Evolutionary conservation across 1,140 invertebrate genomes (phyloP).

Genomic region (Aphis gossypii): DNA sequence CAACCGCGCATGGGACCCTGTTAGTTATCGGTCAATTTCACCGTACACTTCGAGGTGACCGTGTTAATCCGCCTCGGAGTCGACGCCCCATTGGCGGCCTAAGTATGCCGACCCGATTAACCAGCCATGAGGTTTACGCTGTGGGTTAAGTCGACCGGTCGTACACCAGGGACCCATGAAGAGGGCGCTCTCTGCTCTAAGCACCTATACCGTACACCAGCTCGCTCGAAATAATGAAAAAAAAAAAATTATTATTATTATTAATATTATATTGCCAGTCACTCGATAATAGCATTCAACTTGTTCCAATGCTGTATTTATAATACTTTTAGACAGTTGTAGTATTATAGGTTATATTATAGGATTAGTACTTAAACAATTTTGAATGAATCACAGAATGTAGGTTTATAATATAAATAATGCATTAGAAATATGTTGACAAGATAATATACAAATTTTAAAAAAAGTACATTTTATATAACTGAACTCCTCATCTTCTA

Average conservation of each 20-base stretch:
- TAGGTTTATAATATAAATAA: too few relatives aligned
- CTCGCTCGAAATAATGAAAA: background rate
- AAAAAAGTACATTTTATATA: too few relatives aligned
- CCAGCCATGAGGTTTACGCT: background rate
- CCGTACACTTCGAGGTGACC: background rate
- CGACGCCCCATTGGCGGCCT: background rate
- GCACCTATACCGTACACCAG: background rate
- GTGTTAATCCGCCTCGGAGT: background rate
- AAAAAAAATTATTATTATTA: too few relatives aligned
- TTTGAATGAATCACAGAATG: too few relatives aligned
- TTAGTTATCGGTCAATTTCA: conserved; percentile 22
- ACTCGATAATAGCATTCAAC: background rate
- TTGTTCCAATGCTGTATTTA: background rate
- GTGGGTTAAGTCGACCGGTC: conserved; percentile 15
- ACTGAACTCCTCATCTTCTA: too few relatives aligned
- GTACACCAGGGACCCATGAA: background rate
- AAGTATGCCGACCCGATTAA: background rate
- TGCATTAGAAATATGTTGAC: too few relatives aligned
- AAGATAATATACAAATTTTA: too few relatives aligned
- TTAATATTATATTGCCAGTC: background rate
- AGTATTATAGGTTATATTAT: too few relatives aligned
- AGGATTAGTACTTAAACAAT: too few relatives aligned
- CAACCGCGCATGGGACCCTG: background rate
- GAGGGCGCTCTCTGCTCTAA: background rate
- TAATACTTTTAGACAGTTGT: too few relatives aligned